Conservation (phyloP, 2,113 vertebrate genomes). For the Gulo gulo region DNA sequence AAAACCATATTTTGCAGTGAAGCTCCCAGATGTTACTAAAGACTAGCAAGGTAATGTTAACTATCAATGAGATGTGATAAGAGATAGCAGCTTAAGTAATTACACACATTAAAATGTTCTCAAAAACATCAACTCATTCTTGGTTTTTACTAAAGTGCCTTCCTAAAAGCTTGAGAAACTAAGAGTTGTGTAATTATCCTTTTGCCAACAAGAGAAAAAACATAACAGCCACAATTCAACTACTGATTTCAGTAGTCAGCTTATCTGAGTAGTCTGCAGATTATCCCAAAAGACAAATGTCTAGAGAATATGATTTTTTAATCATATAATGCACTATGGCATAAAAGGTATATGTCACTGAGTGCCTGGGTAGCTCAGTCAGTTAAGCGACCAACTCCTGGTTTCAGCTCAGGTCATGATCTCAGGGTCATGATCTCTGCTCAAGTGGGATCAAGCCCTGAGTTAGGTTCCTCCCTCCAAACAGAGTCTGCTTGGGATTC, state of each 20-base stretch:
- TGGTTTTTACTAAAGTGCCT: not conserved
- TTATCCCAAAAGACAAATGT: not conserved
- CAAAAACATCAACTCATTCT: not conserved
- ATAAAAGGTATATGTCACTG: not conserved
- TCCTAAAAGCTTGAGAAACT: not conserved
- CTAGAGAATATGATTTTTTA: not conserved
- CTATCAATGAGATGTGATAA: not conserved
- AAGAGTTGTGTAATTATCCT: not conserved
- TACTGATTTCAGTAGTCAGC: not conserved
- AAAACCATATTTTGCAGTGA: not conserved
- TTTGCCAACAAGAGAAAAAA: conserved; percentile 20
- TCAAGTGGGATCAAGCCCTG: not conserved
- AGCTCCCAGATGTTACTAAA: not conserved
- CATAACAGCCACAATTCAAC: not conserved
- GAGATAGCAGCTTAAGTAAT: not conserved
- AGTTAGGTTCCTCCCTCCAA: not conserved
- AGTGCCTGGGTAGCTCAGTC: not conserved
- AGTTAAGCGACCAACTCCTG: not conserved
- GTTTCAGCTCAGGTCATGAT: not conserved
- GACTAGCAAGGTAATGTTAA: not conserved
- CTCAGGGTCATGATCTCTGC: not conserved
- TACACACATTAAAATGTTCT: not conserved
- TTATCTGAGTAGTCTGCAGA: not conserved
- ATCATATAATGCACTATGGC: not conserved
- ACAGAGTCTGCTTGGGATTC: not conserved